phyloP scores from a whole-genome alignment of 2,888 invertebrate genomes.

The Diarsia dahlii region DNA sequence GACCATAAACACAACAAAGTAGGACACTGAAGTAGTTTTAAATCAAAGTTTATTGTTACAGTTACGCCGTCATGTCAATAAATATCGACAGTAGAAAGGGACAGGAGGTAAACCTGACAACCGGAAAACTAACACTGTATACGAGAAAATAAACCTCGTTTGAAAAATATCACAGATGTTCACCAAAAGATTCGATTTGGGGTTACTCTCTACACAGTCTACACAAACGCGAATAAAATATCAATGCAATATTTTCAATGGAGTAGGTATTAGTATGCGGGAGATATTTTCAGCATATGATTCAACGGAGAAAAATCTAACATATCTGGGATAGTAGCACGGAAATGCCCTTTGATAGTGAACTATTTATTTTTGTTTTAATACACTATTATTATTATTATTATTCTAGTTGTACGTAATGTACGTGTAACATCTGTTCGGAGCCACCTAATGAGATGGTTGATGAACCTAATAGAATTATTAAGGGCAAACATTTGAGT shows the following conservation, averaged over 20 bases:
- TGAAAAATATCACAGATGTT: slow-evolving; percentile 25
- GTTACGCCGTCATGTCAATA: slow-evolving; percentile 5
- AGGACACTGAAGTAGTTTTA: background rate
- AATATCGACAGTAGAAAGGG: background rate
- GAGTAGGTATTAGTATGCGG: slow-evolving; percentile 15
- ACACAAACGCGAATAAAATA: slow-evolving; percentile 28
- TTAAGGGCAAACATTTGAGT: slow-evolving; percentile 23
- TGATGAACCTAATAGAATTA: slow-evolving; percentile 29
- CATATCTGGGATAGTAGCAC: slow-evolving; percentile 28
- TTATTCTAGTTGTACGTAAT: slow-evolving; percentile 26
- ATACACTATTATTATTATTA: too few relatives aligned
- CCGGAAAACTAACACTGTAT: slow-evolving; percentile 27
- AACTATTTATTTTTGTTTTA: slow-evolving; percentile 37
- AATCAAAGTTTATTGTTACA: background rate
- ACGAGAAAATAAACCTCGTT: slow-evolving; percentile 9
- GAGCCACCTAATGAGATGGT: slow-evolving; percentile 20
- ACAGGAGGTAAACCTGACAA: background rate
- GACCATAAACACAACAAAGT: background rate
- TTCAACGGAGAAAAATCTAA: slow-evolving; percentile 31
- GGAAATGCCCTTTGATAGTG: slow-evolving; percentile 45
- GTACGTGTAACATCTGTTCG: slow-evolving; percentile 35
- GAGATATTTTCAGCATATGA: slow-evolving; percentile 38
- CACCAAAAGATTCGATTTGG: slow-evolving; percentile 22
- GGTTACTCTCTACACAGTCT: slow-evolving; percentile 18
- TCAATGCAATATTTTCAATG: slow-evolving; percentile 18